phyloP scores from a whole-genome alignment of 2,797 vertebrate species.

The Acrocephalus scirpaceus region DNA sequence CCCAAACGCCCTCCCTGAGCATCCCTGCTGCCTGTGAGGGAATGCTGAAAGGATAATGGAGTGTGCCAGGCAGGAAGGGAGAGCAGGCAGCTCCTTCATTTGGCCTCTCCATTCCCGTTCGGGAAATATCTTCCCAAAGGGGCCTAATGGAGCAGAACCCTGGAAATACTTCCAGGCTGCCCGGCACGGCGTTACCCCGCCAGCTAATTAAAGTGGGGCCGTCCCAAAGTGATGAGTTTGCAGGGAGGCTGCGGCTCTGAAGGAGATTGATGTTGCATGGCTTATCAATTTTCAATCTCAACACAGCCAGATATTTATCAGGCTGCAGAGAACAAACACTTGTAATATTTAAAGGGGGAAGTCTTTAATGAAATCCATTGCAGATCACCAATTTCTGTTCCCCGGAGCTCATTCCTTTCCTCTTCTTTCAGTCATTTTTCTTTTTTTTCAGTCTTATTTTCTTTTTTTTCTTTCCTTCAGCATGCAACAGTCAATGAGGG shows the following conservation, averaged over 20 bases:
- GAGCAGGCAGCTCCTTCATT: not conserved
- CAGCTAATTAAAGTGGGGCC: not conserved
- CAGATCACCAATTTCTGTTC: conserved; percentile 55
- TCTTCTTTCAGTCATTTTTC: not conserved
- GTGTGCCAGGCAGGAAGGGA: not conserved
- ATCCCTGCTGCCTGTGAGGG: not conserved
- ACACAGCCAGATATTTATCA: conserved; percentile 21
- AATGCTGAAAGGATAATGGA: not conserved
- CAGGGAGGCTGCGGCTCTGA: not conserved
- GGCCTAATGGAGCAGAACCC: conserved; percentile 49
- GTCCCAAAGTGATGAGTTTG: conserved; percentile 9
- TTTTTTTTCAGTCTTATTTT: not conserved
- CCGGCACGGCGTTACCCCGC: not conserved
- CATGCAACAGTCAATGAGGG: not conserved
- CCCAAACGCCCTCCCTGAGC: not conserved
- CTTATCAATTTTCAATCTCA: conserved; percentile 53
- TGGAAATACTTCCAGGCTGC: not conserved
- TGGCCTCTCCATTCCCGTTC: not conserved
- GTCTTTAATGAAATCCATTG: conserved; percentile 54
- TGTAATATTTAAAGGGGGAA: conserved; percentile 35
- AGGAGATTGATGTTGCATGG: conserved; percentile 2
- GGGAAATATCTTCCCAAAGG: conserved; percentile 14
- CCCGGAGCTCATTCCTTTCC: conserved; percentile 13
- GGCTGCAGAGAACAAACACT: conserved; percentile 18
- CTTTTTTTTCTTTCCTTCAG: not conserved